Conservation (phyloP, 2,888 invertebrate genomes). For the Idaea straminata region DNA sequence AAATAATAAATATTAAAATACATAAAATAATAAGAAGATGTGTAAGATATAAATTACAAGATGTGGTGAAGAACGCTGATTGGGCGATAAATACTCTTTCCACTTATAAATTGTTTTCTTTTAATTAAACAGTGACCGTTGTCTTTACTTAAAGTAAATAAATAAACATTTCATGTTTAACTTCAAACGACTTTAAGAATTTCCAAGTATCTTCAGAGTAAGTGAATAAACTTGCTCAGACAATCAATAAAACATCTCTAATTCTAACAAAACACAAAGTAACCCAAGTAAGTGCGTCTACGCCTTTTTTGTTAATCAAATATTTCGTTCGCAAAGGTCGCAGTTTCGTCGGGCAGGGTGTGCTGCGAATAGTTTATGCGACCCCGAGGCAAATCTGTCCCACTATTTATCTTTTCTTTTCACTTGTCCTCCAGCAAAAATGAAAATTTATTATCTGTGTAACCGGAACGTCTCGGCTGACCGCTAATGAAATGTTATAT, state of each 20-base stretch:
- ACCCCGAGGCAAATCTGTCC: conserved; percentile 29
- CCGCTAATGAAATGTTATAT: conserved; percentile 72
- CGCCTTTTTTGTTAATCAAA: conserved; percentile 51
- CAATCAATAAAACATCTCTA: background rate
- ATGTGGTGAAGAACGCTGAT: background rate
- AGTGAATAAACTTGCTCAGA: background rate
- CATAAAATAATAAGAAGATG: too few species aligned
- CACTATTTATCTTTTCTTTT: conserved; percentile 70
- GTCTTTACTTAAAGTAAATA: background rate
- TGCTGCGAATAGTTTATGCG: conserved; percentile 48
- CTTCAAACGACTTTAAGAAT: background rate
- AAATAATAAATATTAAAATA: too few species aligned
- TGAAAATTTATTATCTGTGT: conserved; percentile 73
- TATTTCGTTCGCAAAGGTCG: conserved; percentile 38
- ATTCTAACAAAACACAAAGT: background rate
- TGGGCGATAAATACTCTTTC: conserved; percentile 2
- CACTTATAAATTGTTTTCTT: conserved; percentile 14
- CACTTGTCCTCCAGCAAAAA: conserved; percentile 70
- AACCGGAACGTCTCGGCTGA: conserved; percentile 58
- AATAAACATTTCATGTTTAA: background rate
- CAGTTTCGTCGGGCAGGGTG: conserved; percentile 28
- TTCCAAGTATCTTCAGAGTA: background rate
- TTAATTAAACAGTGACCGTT: conserved; percentile 8
- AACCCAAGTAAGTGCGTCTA: background rate
- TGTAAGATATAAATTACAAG: background rate